Conservation (phyloP, 2,888 invertebrate genomes). For the Parnassius mnemosyne region DNA sequence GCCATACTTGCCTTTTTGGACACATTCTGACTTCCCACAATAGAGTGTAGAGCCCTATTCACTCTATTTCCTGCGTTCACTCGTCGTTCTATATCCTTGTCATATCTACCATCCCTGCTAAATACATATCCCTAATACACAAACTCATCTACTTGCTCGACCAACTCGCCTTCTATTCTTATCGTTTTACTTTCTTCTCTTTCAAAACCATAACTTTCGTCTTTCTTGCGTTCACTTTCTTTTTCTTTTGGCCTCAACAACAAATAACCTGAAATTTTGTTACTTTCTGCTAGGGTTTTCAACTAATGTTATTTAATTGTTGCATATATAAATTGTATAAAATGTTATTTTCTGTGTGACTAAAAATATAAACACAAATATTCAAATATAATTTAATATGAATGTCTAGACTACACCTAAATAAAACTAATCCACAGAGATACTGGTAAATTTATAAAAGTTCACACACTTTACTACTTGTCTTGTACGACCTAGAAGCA, state of each 20-base stretch:
- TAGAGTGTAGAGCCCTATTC: no score
- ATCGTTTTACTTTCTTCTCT: no score
- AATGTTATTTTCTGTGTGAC: conserved; percentile 12
- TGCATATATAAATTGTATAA: conserved; percentile 17
- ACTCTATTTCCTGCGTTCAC: no score
- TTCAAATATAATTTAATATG: conserved; percentile 25
- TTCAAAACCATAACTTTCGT: no score
- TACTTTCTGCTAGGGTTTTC: conserved; percentile 3
- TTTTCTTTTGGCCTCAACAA: conserved; percentile 20
- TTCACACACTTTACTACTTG: conserved; percentile 12
- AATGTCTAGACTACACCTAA: conserved; percentile 26
- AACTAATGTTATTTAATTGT: conserved; percentile 15
- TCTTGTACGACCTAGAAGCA: conserved; percentile 2
- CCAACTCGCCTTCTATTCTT: no score
- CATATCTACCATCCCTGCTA: no score
- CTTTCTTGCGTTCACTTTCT: no score
- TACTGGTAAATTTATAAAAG: conserved; percentile 21
- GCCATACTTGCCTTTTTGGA: no score
- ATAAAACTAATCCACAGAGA: conserved; percentile 17
- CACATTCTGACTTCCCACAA: no score
- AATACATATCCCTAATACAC: no score
- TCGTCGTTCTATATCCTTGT: no score
- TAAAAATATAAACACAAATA: conserved; percentile 15
- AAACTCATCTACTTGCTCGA: no score
- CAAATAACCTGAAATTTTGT: conserved; percentile 1